These are phyloP conservation scores for Oreonectes daqikongensis DNA, from an alignment of 2,797 vertebrate genomes.

Conservation along the genomic window DNA sequence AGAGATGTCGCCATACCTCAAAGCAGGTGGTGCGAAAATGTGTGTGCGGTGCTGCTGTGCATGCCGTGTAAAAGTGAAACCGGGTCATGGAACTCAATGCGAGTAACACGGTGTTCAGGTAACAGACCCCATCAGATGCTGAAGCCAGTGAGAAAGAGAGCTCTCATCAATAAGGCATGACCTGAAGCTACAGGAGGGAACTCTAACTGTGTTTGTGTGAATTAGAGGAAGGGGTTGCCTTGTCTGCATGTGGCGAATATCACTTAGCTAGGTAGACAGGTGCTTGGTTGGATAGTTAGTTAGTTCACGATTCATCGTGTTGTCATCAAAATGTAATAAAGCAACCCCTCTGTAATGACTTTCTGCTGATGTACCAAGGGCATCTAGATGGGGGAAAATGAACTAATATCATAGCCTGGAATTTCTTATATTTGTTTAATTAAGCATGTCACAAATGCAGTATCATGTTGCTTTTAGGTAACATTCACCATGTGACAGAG, in stretches of 20 bases:
- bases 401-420: neutral
- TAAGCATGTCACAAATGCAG: neutral
- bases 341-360: neutral
- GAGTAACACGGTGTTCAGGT: constrained; percentile 47
- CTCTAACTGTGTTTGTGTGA: neutral
- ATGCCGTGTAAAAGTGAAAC: constrained; percentile 62
- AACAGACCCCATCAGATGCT: constrained; percentile 41
- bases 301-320: no score
- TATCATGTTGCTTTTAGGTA: neutral
- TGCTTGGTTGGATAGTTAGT: no score
- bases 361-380: neutral
- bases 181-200: constrained; percentile 19
- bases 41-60: constrained; percentile 34
- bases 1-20: neutral
- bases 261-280: no score
- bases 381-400: neutral
- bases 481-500: neutral
- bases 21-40: constrained; percentile 43
- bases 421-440: neutral
- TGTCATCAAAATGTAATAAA: neutral
- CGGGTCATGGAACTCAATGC: constrained; percentile 56
- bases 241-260: neutral
- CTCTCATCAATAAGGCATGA: constrained; percentile 58
- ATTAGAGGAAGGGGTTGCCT: neutral
- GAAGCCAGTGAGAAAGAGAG: constrained; percentile 54